phyloP scores from a whole-genome alignment of 2,113 vertebrate genomes.

The Ginglymostoma cirratum region DNA sequence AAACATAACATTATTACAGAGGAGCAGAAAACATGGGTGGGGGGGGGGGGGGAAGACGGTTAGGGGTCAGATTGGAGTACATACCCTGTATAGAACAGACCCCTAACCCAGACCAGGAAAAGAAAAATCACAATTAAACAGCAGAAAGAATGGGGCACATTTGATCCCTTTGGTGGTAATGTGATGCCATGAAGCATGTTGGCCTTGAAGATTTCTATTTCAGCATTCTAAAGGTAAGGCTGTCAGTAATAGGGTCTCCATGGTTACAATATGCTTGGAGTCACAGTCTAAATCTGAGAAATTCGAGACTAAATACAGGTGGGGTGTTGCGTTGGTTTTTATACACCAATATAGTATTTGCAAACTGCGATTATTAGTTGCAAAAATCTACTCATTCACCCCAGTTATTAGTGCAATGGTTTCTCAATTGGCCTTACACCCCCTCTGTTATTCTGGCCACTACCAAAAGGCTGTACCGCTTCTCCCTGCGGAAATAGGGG shows the following conservation, averaged over 20 bases:
- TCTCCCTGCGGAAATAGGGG: neutral
- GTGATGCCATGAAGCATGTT: neutral
- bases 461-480: neutral
- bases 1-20: neutral
- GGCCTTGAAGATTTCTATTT: neutral
- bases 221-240: neutral
- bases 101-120: neutral
- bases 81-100: constrained; percentile 32
- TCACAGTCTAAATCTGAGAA: neutral
- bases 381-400: neutral
- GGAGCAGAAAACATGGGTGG: neutral
- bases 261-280: neutral
- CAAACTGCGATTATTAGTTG: neutral
- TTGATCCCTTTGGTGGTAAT: neutral
- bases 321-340: neutral
- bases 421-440: neutral
- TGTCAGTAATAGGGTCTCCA: neutral
- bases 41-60: too few relatives aligned
- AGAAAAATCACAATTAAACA: constrained; percentile 2
- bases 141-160: constrained; percentile 2
- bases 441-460: neutral
- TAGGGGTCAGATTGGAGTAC: constrained; percentile 13
- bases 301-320: neutral
- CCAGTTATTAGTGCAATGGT: neutral
- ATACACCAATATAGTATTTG: neutral